Conservation (phyloP, 2,888 invertebrate genomes). For the Dilophus febrilis region DNA sequence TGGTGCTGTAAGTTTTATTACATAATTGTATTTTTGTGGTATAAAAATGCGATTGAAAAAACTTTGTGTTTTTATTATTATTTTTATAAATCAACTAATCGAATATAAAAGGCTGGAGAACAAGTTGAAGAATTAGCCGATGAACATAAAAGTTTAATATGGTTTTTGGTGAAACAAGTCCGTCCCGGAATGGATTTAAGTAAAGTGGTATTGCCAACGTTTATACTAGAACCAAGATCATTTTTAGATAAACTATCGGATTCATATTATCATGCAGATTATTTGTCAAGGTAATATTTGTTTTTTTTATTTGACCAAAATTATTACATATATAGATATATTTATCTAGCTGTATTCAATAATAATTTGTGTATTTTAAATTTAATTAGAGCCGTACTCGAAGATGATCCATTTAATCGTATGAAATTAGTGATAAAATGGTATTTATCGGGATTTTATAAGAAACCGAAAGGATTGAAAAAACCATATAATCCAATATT, state of each 20-base stretch:
- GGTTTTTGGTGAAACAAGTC: slow-evolving; percentile 89
- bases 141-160: slow-evolving; percentile 86
- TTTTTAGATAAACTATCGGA: slow-evolving; percentile 87
- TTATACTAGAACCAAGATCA: slow-evolving; percentile 83
- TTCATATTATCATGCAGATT: slow-evolving; percentile 86
- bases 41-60: background rate
- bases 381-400: slow-evolving; percentile 49
- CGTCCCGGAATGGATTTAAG: slow-evolving; percentile 88
- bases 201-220: slow-evolving; percentile 75
- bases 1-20: slow-evolving; percentile 29
- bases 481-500: slow-evolving; percentile 93
- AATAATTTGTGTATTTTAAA: background rate
- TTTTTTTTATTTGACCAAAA: too few relatives aligned
- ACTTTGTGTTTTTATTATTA: too few relatives aligned
- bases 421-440: slow-evolving; percentile 79
- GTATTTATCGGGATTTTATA: slow-evolving; percentile 86
- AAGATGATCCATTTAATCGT: slow-evolving; percentile 76
- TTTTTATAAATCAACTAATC: background rate
- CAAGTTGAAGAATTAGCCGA: slow-evolving; percentile 85
- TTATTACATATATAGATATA: slow-evolving; percentile 3
- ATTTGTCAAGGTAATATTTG: slow-evolving; percentile 52
- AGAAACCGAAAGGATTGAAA: slow-evolving; percentile 86
- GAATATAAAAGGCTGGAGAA: slow-evolving; percentile 44
- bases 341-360: background rate
- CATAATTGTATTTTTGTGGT: slow-evolving; percentile 1